These are phyloP conservation scores for Apantesis nais DNA, from an alignment of 2,888 invertebrate genomes.

Conservation along the genomic window DNA sequence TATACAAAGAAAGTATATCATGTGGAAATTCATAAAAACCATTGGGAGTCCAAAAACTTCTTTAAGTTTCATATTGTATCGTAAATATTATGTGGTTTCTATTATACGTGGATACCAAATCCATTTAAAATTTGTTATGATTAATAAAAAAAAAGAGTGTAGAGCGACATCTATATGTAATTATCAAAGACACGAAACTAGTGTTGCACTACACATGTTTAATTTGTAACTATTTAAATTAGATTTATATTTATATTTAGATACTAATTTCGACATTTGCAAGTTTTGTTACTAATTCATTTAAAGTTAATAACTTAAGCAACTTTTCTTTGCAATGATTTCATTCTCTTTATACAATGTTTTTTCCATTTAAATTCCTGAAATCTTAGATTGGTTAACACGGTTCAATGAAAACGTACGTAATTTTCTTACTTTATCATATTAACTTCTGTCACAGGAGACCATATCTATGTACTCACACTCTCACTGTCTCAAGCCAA, in stretches of 20 bases:
- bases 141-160: too few relatives aligned
- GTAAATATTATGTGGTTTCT: too few relatives aligned
- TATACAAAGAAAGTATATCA: background rate
- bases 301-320: background rate
- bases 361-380: background rate
- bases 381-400: background rate
- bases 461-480: too few relatives aligned
- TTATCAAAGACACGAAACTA: background rate
- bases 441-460: too few relatives aligned
- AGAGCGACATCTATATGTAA: conserved; percentile 5
- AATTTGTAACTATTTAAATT: too few relatives aligned
- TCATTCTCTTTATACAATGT: background rate
- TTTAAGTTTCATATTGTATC: background rate
- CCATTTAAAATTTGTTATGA: too few relatives aligned
- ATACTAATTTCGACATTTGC: too few relatives aligned
- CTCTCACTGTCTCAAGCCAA: too few relatives aligned
- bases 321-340: background rate
- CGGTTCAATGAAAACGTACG: background rate
- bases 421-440: background rate
- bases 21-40: background rate
- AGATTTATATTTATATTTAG: too few relatives aligned
- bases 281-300: background rate
- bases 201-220: background rate
- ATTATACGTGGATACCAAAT: background rate
- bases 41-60: background rate